Evolutionary conservation across 1,140 invertebrate genomes (phyloP).

Genomic region (Epicauta chinensis): DNA sequence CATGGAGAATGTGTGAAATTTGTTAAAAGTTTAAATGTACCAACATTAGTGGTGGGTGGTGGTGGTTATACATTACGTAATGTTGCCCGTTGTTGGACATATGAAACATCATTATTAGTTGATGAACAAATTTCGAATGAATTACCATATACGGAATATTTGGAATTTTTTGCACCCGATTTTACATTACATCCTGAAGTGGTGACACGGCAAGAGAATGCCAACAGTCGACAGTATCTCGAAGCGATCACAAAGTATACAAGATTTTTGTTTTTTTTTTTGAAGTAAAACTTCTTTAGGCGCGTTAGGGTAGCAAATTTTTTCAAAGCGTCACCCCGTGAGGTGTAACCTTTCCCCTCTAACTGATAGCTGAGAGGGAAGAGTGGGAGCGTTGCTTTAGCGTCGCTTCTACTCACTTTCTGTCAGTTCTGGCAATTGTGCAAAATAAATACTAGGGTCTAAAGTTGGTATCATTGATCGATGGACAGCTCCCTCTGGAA

Average conservation of each 20-base stretch:
- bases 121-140: slow-evolving; percentile 90
- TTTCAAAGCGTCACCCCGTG: too few relatives aligned
- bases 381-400: too few relatives aligned
- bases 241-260: slow-evolving; percentile 70
- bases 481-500: too few relatives aligned
- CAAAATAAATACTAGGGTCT: too few relatives aligned
- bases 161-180: slow-evolving; percentile 94
- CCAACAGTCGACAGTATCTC: slow-evolving; percentile 87
- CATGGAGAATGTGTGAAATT: slow-evolving; percentile 97
- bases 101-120: slow-evolving; percentile 91
- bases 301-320: too few relatives aligned
- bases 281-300: too few relatives aligned
- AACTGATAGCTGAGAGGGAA: too few relatives aligned
- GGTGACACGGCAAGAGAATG: slow-evolving; percentile 78
- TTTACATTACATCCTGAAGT: slow-evolving; percentile 90
- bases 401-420: too few relatives aligned
- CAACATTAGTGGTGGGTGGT: slow-evolving; percentile 90
- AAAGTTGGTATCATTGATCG: too few relatives aligned
- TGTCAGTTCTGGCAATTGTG: too few relatives aligned
- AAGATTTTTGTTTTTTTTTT: too few relatives aligned
- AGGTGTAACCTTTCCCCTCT: too few relatives aligned
- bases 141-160: slow-evolving; percentile 87
- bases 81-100: slow-evolving; percentile 98
- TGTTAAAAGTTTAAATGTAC: slow-evolving; percentile 90
- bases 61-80: slow-evolving; percentile 97